Evolutionary conservation across 2,888 invertebrate genomes (phyloP).

Genomic region (Apamea sordens): DNA sequence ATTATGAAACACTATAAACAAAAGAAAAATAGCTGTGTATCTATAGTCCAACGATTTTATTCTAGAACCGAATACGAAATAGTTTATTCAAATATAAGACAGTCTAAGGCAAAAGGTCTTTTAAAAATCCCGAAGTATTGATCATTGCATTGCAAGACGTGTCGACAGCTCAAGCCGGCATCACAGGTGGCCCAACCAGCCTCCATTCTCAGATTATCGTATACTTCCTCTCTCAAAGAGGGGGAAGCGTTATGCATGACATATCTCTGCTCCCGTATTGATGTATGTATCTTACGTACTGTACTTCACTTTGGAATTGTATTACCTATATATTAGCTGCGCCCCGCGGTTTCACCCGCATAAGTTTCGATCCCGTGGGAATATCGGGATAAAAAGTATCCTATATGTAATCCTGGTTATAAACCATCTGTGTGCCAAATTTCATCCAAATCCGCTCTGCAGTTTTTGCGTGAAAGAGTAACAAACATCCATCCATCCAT

Average conservation of each 20-base stretch:
- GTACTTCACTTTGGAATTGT: conserved; percentile 27
- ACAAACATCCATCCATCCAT: no score
- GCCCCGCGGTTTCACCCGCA: no score
- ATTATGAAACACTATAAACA: background rate
- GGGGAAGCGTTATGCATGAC: conserved; percentile 57
- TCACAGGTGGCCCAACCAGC: conserved; percentile 54
- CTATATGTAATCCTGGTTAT: no score
- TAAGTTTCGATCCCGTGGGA: no score
- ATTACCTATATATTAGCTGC: background rate
- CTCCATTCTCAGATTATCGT: conserved; percentile 57
- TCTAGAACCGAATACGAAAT: background rate
- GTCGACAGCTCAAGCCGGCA: conserved; percentile 20
- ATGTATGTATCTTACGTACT: conserved; percentile 24
- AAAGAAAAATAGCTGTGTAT: background rate
- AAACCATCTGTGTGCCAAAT: no score
- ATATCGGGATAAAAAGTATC: no score
- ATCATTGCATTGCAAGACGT: conserved; percentile 28
- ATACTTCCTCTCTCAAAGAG: conserved; percentile 41
- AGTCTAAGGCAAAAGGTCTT: background rate
- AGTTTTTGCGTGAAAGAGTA: no score
- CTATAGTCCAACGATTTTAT: background rate
- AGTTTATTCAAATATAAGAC: background rate
- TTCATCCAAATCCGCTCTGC: no score
- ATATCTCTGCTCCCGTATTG: conserved; percentile 52
- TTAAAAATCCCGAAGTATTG: conserved; percentile 26